Conservation (phyloP, 2,797 vertebrate genomes). For the Epinephelus coioides region DNA sequence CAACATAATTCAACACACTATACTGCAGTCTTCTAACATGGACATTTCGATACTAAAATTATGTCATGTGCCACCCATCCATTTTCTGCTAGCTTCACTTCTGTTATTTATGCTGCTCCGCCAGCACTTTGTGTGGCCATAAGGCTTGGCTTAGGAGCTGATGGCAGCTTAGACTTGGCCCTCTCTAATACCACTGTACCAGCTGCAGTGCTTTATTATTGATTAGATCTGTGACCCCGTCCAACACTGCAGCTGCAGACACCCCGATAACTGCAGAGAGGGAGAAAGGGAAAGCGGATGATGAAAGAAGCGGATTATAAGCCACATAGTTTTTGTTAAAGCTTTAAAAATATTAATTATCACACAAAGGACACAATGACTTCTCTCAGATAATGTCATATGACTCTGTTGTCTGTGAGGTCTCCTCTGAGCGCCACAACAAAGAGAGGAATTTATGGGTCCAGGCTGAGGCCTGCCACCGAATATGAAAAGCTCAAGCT, state of each 20-base stretch:
- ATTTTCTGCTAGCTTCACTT: conserved; percentile 21
- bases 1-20: conserved; percentile 21
- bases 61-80: conserved; percentile 3
- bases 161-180: conserved; percentile 53
- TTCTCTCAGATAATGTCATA: conserved; percentile 17
- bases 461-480: conserved; percentile 17
- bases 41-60: conserved; percentile 8
- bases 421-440: conserved; percentile 10
- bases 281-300: conserved; percentile 1
- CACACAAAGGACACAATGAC: background rate
- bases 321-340: background rate
- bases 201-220: conserved; percentile 62
- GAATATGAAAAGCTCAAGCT: conserved; percentile 37
- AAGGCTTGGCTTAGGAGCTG: conserved; percentile 31
- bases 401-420: background rate
- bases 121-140: conserved; percentile 24
- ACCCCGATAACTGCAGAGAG: conserved; percentile 34
- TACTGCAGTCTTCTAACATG: background rate
- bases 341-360: conserved; percentile 35
- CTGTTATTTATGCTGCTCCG: conserved; percentile 12
- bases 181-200: conserved; percentile 22
- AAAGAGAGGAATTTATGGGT: conserved; percentile 31
- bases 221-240: conserved; percentile 62
- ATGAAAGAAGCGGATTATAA: conserved; percentile 9
- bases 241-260: conserved; percentile 63